A percentile compares a stretch with the other conserved stretches of the same genome.
phyloP scores from a whole-genome alignment of 2,113 vertebrate genomes.

The Dolichallabes microphthalmus region DNA sequence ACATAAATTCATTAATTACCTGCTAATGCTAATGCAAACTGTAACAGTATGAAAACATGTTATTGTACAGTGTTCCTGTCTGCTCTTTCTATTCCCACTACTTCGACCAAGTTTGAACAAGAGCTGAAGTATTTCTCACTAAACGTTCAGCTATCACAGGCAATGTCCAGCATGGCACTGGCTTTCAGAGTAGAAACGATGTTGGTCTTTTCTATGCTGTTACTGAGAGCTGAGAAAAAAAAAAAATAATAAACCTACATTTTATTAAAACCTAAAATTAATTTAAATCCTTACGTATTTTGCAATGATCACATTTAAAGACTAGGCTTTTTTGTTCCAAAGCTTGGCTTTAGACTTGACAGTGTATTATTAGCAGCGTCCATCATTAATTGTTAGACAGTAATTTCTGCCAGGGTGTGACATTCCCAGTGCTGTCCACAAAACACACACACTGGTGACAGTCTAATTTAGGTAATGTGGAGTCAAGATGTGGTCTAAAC shows the following conservation, averaged over 20 bases:
- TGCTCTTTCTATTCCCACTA: conserved; percentile 13
- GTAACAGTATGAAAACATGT: conserved; percentile 11
- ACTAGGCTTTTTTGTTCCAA: conserved; percentile 48
- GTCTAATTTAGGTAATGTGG: conserved; percentile 87
- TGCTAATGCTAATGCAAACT: neutral
- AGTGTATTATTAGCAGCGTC: conserved; percentile 79
- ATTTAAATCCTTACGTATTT: neutral
- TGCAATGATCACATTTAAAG: neutral
- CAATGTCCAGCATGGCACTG: conserved; percentile 67
- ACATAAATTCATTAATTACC: neutral
- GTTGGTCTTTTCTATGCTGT: neutral
- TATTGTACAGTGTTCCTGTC: conserved; percentile 23
- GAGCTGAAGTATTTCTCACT: conserved; percentile 49
- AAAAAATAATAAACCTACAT: too few relatives aligned
- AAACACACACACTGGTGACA: conserved; percentile 88
- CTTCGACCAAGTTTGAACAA: conserved; percentile 26
- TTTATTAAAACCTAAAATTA: neutral
- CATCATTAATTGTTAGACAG: conserved; percentile 85
- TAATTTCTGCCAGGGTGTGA: conserved; percentile 84
- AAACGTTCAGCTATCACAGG: conserved; percentile 73
- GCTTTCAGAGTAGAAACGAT: neutral
- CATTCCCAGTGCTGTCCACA: conserved; percentile 87
- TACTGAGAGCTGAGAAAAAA: too few relatives aligned
- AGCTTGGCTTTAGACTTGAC: conserved; percentile 81
- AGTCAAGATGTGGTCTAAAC: conserved; percentile 46